These are phyloP conservation scores for Brachyrhaphis roseni DNA, from an alignment of 2,797 vertebrate species.

Conservation along the genomic window DNA sequence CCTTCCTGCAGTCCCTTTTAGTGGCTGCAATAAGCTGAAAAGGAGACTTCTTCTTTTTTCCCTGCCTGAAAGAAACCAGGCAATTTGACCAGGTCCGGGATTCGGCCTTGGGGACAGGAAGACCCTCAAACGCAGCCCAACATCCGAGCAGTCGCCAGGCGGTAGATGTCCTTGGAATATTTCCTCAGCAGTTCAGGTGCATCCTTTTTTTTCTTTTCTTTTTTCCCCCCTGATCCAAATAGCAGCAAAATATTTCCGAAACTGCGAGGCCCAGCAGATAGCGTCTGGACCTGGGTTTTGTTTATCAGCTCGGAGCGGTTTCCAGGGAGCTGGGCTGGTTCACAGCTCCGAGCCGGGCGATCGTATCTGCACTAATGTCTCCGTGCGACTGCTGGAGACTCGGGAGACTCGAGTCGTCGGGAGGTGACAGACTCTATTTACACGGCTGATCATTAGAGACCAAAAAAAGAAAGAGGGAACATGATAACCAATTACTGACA, in stretches of 20 bases:
- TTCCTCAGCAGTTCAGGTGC: conserved; percentile 50
- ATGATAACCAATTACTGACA: conserved; percentile 63
- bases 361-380: conserved; percentile 66
- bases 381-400: conserved; percentile 41
- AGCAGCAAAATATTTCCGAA: conserved; percentile 36
- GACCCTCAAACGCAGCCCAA: not conserved
- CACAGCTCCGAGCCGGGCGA: conserved; percentile 53
- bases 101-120: conserved; percentile 35
- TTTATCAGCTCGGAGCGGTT: conserved; percentile 59
- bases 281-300: conserved; percentile 58
- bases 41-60: conserved; percentile 16
- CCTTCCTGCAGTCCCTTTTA: conserved; percentile 23
- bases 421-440: conserved; percentile 62
- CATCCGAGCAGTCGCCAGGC: conserved; percentile 18
- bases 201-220: conserved; percentile 39
- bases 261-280: conserved; percentile 55
- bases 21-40: conserved; percentile 42
- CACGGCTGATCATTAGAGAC: conserved; percentile 56
- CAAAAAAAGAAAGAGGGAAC: conserved; percentile 48
- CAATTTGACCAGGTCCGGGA: conserved; percentile 24
- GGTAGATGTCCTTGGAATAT: conserved; percentile 28
- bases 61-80: conserved; percentile 32
- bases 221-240: conserved; percentile 19
- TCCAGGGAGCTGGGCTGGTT: conserved; percentile 56
- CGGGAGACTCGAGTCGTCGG: conserved; percentile 27